Conservation (phyloP, 2,113 vertebrate species). For the Neolamprologus longior region DNA sequence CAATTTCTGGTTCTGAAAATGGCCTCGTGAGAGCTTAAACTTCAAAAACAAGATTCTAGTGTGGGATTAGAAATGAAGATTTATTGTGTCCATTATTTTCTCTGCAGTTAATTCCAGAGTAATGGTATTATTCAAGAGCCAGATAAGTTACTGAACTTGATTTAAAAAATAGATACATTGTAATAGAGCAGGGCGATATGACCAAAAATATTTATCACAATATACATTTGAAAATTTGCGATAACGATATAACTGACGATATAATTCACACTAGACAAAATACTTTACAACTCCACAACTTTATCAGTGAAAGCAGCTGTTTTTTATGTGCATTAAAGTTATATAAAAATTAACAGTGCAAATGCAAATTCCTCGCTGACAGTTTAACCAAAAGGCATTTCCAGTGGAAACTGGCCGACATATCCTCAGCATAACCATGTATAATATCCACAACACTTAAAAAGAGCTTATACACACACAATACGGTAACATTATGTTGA, state of each 20-base stretch:
- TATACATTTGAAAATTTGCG: no score
- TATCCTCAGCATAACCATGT: no score
- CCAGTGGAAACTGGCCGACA: no score
- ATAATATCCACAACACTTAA: rapidly evolving
- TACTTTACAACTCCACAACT: no score
- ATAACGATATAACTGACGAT: no score
- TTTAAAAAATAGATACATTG: background rate
- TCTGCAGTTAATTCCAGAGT: background rate
- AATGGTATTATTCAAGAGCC: background rate
- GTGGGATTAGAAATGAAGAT: background rate
- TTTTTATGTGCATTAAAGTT: rapidly evolving
- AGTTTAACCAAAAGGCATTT: no score
- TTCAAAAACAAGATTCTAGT: background rate
- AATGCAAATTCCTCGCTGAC: rapidly evolving
- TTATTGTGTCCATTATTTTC: background rate
- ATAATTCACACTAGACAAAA: no score
- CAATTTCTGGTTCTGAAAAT: background rate
- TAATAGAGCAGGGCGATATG: no score
- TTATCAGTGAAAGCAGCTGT: no score
- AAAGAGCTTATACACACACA: no score
- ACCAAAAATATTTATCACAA: no score
- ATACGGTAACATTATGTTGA: rapidly evolving
- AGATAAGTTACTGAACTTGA: background rate
- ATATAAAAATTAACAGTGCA: no score
- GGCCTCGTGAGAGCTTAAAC: background rate